These are phyloP conservation scores for Polylopha cassiicola DNA, from an alignment of 2,888 invertebrate species.

Conservation along the genomic window DNA sequence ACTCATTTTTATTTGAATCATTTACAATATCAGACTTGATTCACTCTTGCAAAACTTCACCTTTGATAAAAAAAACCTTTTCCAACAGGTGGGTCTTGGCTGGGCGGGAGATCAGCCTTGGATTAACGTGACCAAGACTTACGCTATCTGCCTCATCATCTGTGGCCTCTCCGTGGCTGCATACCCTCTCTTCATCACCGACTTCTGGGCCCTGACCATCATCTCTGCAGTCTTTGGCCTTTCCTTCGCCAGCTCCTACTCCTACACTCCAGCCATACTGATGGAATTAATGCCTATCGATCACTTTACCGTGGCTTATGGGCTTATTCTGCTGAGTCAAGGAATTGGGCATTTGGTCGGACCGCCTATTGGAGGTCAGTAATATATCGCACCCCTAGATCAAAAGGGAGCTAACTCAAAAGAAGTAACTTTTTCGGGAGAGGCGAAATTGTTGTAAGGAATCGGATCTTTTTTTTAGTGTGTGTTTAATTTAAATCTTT, in stretches of 20 bases:
- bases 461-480: too few relatives aligned
- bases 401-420: too few relatives aligned
- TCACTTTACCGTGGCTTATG: constrained; percentile 94
- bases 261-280: constrained; percentile 92
- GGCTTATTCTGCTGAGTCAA: constrained; percentile 90
- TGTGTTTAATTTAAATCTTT: too few relatives aligned
- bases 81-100: constrained; percentile 88
- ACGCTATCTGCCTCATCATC: constrained; percentile 84
- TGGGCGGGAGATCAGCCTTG: constrained; percentile 92
- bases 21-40: too few relatives aligned
- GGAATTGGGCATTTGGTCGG: constrained; percentile 96
- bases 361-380: constrained; percentile 91
- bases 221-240: constrained; percentile 87
- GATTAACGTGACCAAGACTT: constrained; percentile 89
- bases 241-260: constrained; percentile 93
- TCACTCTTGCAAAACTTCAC: too few relatives aligned
- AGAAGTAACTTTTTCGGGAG: too few relatives aligned
- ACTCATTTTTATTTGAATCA: too few relatives aligned
- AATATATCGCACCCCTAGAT: not conserved
- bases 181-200: constrained; percentile 76
- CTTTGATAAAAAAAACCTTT: too few relatives aligned
- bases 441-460: too few relatives aligned
- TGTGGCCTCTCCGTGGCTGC: constrained; percentile 79
- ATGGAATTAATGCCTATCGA: constrained; percentile 93
- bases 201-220: constrained; percentile 64